Evolutionary conservation across 2,888 invertebrate species (phyloP).

Genomic region (Scaptodrosophila latifasciaeformis): DNA sequence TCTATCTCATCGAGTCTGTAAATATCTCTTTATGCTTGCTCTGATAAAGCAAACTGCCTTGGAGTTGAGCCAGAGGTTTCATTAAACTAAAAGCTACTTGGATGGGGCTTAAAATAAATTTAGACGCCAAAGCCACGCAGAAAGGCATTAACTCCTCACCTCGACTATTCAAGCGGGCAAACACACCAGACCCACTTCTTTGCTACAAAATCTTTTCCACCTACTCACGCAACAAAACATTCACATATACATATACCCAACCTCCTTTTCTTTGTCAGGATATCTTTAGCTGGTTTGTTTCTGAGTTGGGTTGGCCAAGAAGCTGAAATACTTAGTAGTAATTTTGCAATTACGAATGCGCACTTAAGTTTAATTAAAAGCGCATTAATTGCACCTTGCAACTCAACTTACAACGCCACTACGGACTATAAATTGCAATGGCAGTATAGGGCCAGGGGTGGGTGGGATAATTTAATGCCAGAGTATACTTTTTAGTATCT

Average conservation of each 20-base stretch:
- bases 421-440: constrained; percentile 36
- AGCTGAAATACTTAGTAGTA: constrained; percentile 43
- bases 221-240: too few relatives aligned
- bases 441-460: constrained; percentile 15
- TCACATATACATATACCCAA: too few relatives aligned
- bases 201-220: background rate
- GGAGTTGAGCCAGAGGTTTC: too few relatives aligned
- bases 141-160: constrained; percentile 9
- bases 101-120: constrained; percentile 20
- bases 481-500: background rate
- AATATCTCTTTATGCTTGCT: too few relatives aligned
- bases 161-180: constrained; percentile 34
- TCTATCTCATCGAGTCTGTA: too few relatives aligned
- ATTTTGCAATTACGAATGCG: constrained; percentile 62
- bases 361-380: constrained; percentile 64
- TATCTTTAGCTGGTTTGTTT: too few relatives aligned
- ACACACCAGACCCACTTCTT: background rate
- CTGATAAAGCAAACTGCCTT: too few relatives aligned
- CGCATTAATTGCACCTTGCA: constrained; percentile 57
- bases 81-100: constrained; percentile 47
- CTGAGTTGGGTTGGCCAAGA: too few relatives aligned
- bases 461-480: background rate
- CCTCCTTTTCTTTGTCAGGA: too few relatives aligned
- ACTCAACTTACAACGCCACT: constrained; percentile 15
- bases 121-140: constrained; percentile 12